Conservation (phyloP, 2,888 invertebrate genomes). For the Philereme transversata region DNA sequence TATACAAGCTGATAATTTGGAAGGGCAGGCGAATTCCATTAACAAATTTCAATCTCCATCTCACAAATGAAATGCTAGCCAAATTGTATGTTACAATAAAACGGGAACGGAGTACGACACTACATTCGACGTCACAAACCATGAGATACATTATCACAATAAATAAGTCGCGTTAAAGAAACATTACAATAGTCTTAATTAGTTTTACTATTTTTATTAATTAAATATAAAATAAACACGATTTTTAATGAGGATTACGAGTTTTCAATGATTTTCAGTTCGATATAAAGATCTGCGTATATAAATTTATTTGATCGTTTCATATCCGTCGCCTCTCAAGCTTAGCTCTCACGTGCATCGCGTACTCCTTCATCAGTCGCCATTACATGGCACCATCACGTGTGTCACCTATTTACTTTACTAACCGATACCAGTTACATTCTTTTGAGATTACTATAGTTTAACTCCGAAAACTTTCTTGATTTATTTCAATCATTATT, state of each 20-base stretch:
- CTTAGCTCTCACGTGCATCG: conserved; percentile 26
- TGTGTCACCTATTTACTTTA: conserved; percentile 4
- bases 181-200: conserved; percentile 64
- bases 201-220: conserved; percentile 74
- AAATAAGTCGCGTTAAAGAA: conserved; percentile 65
- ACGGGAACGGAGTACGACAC: conserved; percentile 17
- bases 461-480: background rate
- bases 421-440: conserved; percentile 3
- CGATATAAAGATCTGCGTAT: conserved; percentile 51
- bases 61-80: conserved; percentile 17
- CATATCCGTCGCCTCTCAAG: conserved; percentile 16
- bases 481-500: no score
- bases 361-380: conserved; percentile 19
- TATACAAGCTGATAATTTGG: conserved; percentile 26
- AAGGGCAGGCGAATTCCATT: background rate
- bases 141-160: conserved; percentile 61
- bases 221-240: conserved; percentile 55
- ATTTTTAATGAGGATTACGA: conserved; percentile 61
- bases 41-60: conserved; percentile 19
- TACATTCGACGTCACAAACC: conserved; percentile 41
- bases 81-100: conserved; percentile 13
- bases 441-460: conserved; percentile 14
- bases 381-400: conserved; percentile 31
- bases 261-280: conserved; percentile 40
- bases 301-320: conserved; percentile 64